Base-by-base conservation (phyloP, 2,113 vertebrate species). In the Hucho hucho region DNA sequence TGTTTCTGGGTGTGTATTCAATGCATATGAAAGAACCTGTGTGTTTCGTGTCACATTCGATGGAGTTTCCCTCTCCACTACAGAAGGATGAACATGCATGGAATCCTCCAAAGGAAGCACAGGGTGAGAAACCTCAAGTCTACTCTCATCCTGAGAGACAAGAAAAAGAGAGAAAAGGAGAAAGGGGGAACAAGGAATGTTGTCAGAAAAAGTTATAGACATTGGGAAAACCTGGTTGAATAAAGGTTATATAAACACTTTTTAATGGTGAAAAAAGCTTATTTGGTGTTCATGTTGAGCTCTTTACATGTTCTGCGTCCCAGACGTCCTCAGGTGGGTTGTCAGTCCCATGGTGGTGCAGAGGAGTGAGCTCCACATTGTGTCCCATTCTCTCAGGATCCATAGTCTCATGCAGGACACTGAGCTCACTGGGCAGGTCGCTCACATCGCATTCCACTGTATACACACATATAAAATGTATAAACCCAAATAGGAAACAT, bases 21-120 rank as follows among this genome's bases (percentile, higher is more conserved):
- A 37, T 65, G 12, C 6, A 63, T 14, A 20, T 76, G 24, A 4
- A 43, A 47, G 65, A 74, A 90, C 89, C 84, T 89, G 87, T 69
- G 87, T 83, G 49, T 53, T 18, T 75, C 78, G 69, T 13, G 79
- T 29, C 28, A 80, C 77, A 12, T 82, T 72, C 6, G 79, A 78
- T 56, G 76, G 88, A 49, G 75, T 83, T 49, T 82, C 76, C 63
- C 73, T 79, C 43, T 75, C 77, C 73, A 70, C 0, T 64, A 5
- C 29, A 58, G 89, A 77, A 0, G 73, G 85, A 73, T 92, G 86
- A 59, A 89, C 87, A 73, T 89, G 80, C 84, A 92, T 76, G 25
- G 89, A 92, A 83, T 91, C 89, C 59, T 93, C 92, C 66, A 87
- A 92, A 3, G 87, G 85, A 47, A 90, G 83, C 37, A 85, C 81